These are phyloP conservation scores for Oncorhynchus kisutch DNA, from an alignment of 2,113 vertebrate species.

Conservation along the genomic window DNA sequence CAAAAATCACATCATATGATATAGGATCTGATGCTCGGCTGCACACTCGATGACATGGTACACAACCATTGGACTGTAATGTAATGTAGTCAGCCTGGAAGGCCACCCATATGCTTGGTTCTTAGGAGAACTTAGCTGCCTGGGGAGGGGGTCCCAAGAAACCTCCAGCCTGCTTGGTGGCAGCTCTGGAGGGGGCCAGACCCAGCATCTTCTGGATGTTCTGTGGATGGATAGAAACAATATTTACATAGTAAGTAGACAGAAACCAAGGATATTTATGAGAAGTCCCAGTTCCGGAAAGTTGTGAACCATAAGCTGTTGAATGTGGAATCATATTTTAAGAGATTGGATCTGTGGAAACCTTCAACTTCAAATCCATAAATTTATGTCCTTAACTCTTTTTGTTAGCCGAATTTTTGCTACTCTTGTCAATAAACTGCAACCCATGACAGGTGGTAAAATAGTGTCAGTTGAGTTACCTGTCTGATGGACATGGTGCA, in stretches of 20 bases:
- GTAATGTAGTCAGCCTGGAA: no score
- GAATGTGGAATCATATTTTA: background rate
- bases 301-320: no score
- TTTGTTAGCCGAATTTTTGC: no score
- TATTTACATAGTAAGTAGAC: background rate
- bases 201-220: constrained; percentile 99
- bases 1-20: no score
- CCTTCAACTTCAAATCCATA: background rate
- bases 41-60: no score
- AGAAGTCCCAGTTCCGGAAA: background rate
- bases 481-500: constrained; percentile 99
- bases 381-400: background rate
- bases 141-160: constrained; percentile 96
- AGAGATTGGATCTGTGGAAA: no score
- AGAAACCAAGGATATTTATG: background rate
- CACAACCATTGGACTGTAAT: no score
- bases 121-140: constrained; percentile 92
- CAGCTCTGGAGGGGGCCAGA: constrained; percentile 93
- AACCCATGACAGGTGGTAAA: no score
- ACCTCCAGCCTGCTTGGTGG: constrained; percentile 96
- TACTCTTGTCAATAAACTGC: no score
- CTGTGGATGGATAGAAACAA: constrained; percentile 62
- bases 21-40: no score
- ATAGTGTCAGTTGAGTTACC: constrained; percentile 62
- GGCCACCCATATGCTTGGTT: background rate